Conservation (phyloP, 1,140 invertebrate species). For the Anagrus nilaparvatae region DNA sequence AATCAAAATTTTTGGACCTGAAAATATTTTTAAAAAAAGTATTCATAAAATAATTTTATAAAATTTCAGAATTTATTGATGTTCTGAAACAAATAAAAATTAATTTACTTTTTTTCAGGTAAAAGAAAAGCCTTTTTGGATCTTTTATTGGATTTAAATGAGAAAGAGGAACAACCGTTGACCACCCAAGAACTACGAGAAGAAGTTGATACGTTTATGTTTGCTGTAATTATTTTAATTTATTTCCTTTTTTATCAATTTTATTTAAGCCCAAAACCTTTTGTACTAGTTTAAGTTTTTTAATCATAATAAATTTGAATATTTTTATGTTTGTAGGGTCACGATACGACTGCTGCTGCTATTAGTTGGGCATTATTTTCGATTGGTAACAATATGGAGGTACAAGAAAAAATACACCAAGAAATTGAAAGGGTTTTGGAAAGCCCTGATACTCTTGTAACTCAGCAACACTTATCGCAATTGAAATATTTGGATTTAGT, state of each 20-base stretch:
- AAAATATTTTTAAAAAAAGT: no score
- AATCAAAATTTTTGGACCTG: no score
- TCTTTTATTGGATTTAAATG: constrained; percentile 52
- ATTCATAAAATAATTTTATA: no score
- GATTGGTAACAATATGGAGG: constrained; percentile 44
- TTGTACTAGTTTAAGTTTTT: no score
- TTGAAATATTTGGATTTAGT: constrained; percentile 54
- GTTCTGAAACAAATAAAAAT: no score
- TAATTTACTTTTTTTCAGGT: no score
- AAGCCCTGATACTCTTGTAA: constrained; percentile 24
- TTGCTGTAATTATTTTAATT: constrained; percentile 53
- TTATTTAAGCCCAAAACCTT: no score
- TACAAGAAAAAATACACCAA: constrained; percentile 51
- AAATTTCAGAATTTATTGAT: background rate
- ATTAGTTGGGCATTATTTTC: constrained; percentile 41
- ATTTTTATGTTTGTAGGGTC: constrained; percentile 39
- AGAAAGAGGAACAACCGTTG: constrained; percentile 43
- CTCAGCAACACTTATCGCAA: constrained; percentile 40
- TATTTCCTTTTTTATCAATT: no score
- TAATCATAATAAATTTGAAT: no score
- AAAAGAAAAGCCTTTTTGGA: constrained; percentile 62
- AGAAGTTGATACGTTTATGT: constrained; percentile 71
- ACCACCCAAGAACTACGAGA: constrained; percentile 56
- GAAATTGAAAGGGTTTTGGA: constrained; percentile 52
- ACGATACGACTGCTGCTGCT: constrained; percentile 54